A percentile compares a stretch with the other conserved stretches of the same genome.
phyloP scores from a whole-genome alignment of 2,113 vertebrate species.

The Apodemus speciosus region DNA sequence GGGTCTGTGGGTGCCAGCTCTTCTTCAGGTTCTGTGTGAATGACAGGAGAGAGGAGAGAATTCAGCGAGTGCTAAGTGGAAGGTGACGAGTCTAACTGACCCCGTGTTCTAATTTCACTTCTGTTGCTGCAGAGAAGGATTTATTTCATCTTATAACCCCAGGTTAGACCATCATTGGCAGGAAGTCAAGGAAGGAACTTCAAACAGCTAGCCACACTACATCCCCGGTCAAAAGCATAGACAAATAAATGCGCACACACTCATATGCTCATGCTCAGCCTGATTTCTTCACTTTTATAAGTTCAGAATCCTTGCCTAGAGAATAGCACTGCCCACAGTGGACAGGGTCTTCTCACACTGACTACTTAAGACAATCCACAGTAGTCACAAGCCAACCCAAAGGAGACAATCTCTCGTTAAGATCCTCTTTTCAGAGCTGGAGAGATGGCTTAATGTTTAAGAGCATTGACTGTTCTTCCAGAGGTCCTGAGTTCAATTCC shows the following conservation, averaged over 20 bases:
- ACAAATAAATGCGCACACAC: not conserved
- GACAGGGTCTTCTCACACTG: not conserved
- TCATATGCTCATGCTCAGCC: not conserved
- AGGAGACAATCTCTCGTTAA: not conserved
- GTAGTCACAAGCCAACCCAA: not conserved
- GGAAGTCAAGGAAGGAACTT: not conserved
- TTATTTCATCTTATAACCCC: not conserved
- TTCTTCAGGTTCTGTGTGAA: slow-evolving; percentile 95
- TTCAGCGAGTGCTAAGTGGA: not conserved
- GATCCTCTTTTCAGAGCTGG: not conserved
- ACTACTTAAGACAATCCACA: not conserved
- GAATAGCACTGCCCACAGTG: not conserved
- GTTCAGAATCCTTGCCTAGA: not conserved
- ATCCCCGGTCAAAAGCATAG: not conserved
- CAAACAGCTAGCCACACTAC: not conserved
- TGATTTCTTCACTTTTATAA: not conserved
- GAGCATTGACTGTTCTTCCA: too few species aligned
- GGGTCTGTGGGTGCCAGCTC: slow-evolving; percentile 98
- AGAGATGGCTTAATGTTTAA: too few species aligned
- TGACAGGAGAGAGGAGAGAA: not conserved
- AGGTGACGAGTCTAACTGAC: not conserved
- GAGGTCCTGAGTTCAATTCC: too few species aligned
- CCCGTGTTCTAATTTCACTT: not conserved
- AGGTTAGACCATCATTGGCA: not conserved
- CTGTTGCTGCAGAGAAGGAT: not conserved